phyloP scores from a whole-genome alignment of 2,113 vertebrate genomes.

The Mustela lutreola region DNA sequence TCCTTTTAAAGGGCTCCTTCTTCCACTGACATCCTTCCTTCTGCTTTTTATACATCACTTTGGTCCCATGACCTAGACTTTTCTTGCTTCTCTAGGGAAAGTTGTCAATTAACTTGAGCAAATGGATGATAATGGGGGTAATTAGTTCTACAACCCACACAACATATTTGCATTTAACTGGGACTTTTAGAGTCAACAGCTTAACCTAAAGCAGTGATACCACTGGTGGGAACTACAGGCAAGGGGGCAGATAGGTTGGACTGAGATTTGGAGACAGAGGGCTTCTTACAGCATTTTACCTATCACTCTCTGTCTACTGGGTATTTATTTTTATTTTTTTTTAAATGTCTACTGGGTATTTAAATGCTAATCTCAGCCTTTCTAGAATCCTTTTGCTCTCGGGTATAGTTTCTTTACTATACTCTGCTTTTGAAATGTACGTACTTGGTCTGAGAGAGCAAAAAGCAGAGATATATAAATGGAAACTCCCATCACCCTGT shows the following conservation, averaged over 20 bases:
- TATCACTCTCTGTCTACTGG: not conserved
- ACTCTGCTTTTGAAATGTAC: conserved; percentile 60
- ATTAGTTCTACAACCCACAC: conserved; percentile 19
- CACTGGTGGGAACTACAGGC: not conserved
- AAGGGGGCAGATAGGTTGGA: not conserved
- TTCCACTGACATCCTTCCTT: not conserved
- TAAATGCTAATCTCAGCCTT: conserved; percentile 28
- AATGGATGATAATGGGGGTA: conserved; percentile 11
- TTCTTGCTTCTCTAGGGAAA: conserved; percentile 56
- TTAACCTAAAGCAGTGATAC: not conserved
- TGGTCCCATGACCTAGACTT: not conserved
- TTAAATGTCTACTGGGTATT: not conserved
- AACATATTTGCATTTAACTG: conserved; percentile 49
- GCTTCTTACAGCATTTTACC: not conserved
- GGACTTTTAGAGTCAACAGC: not conserved
- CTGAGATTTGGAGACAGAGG: not conserved
- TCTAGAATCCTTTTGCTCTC: conserved; percentile 19
- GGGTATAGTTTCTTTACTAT: conserved; percentile 20
- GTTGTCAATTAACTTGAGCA: not conserved
- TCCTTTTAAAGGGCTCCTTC: not conserved
- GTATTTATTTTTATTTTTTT: not conserved
- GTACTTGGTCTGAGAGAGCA: conserved; percentile 37
- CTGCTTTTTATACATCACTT: not conserved
- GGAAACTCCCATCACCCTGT: conserved; percentile 48
- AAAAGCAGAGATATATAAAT: conserved; percentile 57